Evolutionary conservation across 2,113 vertebrate species (phyloP).

Genomic region (Neolamprologus devosi): DNA sequence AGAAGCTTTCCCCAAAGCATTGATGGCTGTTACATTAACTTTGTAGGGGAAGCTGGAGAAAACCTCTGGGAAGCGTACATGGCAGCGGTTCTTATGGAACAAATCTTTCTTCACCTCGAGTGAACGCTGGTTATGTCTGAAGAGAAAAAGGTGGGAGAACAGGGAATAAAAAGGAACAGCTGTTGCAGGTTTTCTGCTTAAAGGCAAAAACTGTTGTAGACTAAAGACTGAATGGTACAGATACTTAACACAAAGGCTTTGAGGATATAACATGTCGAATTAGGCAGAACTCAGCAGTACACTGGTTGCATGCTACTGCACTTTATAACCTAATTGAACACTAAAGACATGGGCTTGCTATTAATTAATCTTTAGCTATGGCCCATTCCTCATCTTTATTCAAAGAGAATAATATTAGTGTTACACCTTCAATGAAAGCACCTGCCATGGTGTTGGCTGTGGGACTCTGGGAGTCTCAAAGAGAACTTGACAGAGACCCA

Average conservation of each 20-base stretch:
- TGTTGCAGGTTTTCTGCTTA: neutral
- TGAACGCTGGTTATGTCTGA: slow-evolving; percentile 81
- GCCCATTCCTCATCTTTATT: neutral
- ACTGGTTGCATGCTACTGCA: neutral
- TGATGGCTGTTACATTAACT: slow-evolving; percentile 88
- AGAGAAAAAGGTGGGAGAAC: neutral
- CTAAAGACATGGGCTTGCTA: neutral
- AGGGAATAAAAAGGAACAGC: neutral
- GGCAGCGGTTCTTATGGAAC: slow-evolving; percentile 88
- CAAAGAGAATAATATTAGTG: neutral
- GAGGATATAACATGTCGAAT: neutral
- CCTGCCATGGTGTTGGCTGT: neutral
- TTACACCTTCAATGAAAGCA: neutral
- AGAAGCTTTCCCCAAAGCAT: slow-evolving; percentile 82
- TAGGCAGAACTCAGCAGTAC: neutral
- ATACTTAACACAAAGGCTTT: neutral
- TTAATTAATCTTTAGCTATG: neutral
- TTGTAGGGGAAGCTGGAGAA: slow-evolving; percentile 90
- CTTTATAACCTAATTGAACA: neutral
- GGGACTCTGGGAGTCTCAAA: neutral
- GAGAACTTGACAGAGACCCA: neutral
- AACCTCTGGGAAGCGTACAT: slow-evolving; percentile 87
- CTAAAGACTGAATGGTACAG: neutral
- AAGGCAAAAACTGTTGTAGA: neutral
- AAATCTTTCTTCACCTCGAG: slow-evolving; percentile 84